Evolutionary conservation across 2,797 vertebrate species (phyloP).

Genomic region (Argya squamiceps): DNA sequence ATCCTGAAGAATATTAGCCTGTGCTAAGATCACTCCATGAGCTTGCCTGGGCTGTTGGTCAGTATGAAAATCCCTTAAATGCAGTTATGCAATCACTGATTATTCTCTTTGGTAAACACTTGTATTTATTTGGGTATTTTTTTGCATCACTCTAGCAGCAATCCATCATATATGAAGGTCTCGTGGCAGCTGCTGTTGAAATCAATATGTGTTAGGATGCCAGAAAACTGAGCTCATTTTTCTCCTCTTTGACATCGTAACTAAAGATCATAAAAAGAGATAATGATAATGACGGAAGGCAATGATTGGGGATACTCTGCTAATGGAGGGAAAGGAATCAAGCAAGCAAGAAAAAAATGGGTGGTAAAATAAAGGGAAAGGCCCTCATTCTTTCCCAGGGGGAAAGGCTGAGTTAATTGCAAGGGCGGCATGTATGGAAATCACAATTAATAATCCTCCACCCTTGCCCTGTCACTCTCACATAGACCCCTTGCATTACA

Average conservation of each 20-base stretch:
- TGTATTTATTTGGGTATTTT: slow-evolving; percentile 9
- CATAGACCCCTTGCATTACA: accelerated
- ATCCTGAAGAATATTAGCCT: not conserved
- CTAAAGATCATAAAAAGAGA: slow-evolving; percentile 59
- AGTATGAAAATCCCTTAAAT: not conserved
- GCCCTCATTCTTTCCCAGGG: not conserved
- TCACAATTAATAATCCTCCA: not conserved
- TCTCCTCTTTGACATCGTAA: slow-evolving; percentile 43
- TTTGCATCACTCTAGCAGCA: not conserved
- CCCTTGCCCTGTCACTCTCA: not conserved
- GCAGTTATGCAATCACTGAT: not conserved
- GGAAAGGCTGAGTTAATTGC: slow-evolving; percentile 18
- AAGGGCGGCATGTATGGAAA: not conserved
- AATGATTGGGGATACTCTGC: slow-evolving; percentile 2
- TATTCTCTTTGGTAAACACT: slow-evolving; percentile 17
- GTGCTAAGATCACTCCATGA: not conserved
- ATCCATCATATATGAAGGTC: slow-evolving; percentile 36
- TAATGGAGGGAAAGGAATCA: not conserved
- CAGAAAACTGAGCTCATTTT: slow-evolving; percentile 43
- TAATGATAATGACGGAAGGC: slow-evolving; percentile 27
- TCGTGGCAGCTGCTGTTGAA: slow-evolving; percentile 30
- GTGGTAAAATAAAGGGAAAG: not conserved
- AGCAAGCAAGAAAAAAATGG: not conserved
- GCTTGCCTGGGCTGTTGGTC: not conserved
- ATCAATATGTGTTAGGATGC: slow-evolving; percentile 48